Base-by-base conservation (phyloP, 1,140 invertebrate species). In the Musca vetustissima region DNA sequence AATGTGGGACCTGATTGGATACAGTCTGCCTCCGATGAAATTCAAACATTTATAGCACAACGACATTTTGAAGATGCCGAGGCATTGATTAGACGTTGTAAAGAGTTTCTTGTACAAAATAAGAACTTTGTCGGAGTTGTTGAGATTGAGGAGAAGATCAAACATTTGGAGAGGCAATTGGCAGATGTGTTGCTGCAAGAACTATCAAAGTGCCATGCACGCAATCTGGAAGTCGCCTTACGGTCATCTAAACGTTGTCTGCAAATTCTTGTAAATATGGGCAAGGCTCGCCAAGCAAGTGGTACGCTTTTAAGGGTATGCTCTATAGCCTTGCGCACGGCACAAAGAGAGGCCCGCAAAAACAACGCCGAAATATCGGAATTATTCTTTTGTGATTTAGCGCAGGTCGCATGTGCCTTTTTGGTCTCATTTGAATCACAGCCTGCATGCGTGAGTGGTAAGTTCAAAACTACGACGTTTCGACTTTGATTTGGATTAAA, bases 1-100 rank as follows among this genome's bases (percentile, higher is more conserved):
- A 84, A 86, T 76, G 75, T 83, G 73, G 81, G 87, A 66, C 93
- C 93, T 0, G 95, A 97, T 73, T 98, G 97, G 97, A 82, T 99
- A 28, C 77, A 90, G 66, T 96, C 98, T 83, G 88, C 96, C 0
- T 90, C 94, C 19, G 97, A 98, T 82, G 96, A 99, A 83, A 85
- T 99, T 22, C 97, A 99, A 85, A 96, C 98, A 17, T 90, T 91
- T 70, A 95, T 99, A 73, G 97, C 97, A n/a, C 95, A 98, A 83
- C 88, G 97, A 74, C 94, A 98, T 80, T 98, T 98, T 83, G 95
- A 98, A 83, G 93, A 96, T 78, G 96, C 97, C 17, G 93, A 97
- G 69, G 88, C 89, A 69, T 84, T 98, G 9, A 89, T 98, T 64
- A 89, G 93, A 72, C 92, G 89, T 83, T 90, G 89, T 0, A 87